Base-by-base conservation (phyloP, 2,113 vertebrate genomes). In the Acanthochromis polyacanthus region DNA sequence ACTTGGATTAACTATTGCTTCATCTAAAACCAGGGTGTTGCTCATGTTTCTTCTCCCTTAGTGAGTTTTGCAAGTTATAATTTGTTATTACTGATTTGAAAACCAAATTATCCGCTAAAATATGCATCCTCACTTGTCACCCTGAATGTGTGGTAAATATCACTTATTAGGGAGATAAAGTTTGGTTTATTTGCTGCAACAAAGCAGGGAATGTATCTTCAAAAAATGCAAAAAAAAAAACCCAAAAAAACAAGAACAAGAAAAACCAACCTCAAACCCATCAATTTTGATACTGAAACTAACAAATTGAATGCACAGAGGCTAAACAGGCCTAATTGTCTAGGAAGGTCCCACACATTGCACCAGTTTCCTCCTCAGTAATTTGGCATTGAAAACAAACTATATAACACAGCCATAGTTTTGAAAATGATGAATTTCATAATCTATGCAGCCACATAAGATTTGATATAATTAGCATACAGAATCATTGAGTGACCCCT, bases 301-400 rank as follows among this genome's bases (percentile, higher is more conserved):
- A 75, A 57, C 32, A 53, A 60, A 72, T 72, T n/a, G 23, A n/a
- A 64, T 51, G 45, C 43, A 74, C 25, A 71, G 16, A 40, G 69
- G 45, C 52, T 36, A 55, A 59, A 43, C 52, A 72, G 61, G 55
- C 46, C n/a, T 62, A 61, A 23, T 25, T 36, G 19, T 63, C 22
- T 48, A 4, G 40, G 12, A 43, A 43, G 4, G 40, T 50, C 48
- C 48, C 7, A n/a, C 19, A 19, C 48, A 51, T 10, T 20, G 40
- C 38, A n/a, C 14, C 38, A 30, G 40, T 20, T n/a, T 62, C 12
- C 11, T 10, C n/a, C 1, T 65, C n/a, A 50, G 10, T 62, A 17
- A 57, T 82, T 82, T 82, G 83, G 70, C 83, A 62, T 85, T 46
- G 55, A 66, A 61, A 1, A 25, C 62, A 77, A 36, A 9, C 22